A percentile compares a stretch with the other conserved stretches of the same genome.
phyloP scores from a whole-genome alignment of 2,113 vertebrate genomes.

The Gracilinanus agilis region DNA sequence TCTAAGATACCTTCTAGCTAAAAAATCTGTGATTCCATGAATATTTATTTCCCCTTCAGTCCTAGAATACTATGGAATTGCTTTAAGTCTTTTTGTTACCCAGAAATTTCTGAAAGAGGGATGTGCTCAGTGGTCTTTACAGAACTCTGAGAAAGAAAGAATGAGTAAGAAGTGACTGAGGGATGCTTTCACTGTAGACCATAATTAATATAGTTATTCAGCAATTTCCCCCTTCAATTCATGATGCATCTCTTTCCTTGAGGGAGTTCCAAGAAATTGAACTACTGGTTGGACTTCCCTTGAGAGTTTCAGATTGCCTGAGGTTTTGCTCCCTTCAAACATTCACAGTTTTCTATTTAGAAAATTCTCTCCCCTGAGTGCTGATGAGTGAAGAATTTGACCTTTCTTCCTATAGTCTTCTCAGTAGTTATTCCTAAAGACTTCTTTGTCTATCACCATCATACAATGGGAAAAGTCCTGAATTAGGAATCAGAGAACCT shows the following conservation, averaged over 20 bases:
- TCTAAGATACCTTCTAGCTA: background rate
- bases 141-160: constrained; percentile 14
- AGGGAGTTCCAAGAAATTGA: constrained; percentile 58
- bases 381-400: constrained; percentile 62
- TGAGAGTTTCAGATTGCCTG: constrained; percentile 53
- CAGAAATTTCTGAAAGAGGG: background rate
- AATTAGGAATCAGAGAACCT: background rate
- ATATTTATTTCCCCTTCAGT: constrained; percentile 22
- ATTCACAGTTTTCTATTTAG: constrained; percentile 69
- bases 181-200: constrained; percentile 37
- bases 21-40: background rate
- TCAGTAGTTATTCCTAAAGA: constrained; percentile 58
- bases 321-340: constrained; percentile 58
- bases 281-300: constrained; percentile 26
- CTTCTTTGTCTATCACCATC: constrained; percentile 37
- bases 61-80: constrained; percentile 38
- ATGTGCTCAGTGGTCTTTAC: background rate
- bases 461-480: background rate
- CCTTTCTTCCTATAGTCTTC: constrained; percentile 53
- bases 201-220: constrained; percentile 48
- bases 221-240: constrained; percentile 55
- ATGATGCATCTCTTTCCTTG: constrained; percentile 43
- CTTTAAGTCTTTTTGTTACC: constrained; percentile 55
- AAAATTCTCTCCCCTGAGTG: constrained; percentile 64
- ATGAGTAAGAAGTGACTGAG: constrained; percentile 40